These are phyloP conservation scores for Euborellia annulipes DNA, from an alignment of 1,140 invertebrate genomes.

Conservation along the genomic window DNA sequence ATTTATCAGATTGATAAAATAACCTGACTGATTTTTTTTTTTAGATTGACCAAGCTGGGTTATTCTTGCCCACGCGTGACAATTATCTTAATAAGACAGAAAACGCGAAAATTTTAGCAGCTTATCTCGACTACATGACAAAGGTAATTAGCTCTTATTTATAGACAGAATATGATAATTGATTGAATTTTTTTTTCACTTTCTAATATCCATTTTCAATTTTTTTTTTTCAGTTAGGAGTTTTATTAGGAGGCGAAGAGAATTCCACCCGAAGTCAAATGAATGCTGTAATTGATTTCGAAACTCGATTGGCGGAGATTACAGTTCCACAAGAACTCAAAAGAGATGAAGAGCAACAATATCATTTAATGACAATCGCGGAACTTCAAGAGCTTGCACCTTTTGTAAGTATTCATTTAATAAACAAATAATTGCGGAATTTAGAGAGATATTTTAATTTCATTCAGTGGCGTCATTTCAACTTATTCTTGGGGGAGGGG, in stretches of 20 bases:
- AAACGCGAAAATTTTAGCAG: constrained; percentile 57
- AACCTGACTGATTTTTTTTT: too few relatives aligned
- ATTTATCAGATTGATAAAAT: too few relatives aligned
- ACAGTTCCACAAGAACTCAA: constrained; percentile 70
- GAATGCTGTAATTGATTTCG: constrained; percentile 69
- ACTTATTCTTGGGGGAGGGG: too few relatives aligned
- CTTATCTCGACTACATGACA: constrained; percentile 86
- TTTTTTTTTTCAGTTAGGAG: constrained; percentile 41
- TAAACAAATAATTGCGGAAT: too few relatives aligned
- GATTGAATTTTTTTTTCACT: constrained; percentile 2
- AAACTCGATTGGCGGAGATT: constrained; percentile 74
- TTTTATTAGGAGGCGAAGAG: constrained; percentile 70
- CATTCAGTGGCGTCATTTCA: too few relatives aligned
- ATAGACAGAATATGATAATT: constrained; percentile 1
- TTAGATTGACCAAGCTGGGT: constrained; percentile 81
- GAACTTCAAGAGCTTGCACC: constrained; percentile 59
- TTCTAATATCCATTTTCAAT: constrained; percentile 5
- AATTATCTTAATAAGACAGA: constrained; percentile 80
- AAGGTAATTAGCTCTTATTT: too few relatives aligned
- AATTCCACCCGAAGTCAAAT: constrained; percentile 54
- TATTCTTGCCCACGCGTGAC: constrained; percentile 75
- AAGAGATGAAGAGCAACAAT: constrained; percentile 78
- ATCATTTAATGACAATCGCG: constrained; percentile 67
- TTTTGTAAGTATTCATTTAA: constrained; percentile 70
- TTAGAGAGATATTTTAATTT: too few relatives aligned